Base-by-base conservation (phyloP, 2,888 invertebrate species). In the Liodrosophila aerea region DNA sequence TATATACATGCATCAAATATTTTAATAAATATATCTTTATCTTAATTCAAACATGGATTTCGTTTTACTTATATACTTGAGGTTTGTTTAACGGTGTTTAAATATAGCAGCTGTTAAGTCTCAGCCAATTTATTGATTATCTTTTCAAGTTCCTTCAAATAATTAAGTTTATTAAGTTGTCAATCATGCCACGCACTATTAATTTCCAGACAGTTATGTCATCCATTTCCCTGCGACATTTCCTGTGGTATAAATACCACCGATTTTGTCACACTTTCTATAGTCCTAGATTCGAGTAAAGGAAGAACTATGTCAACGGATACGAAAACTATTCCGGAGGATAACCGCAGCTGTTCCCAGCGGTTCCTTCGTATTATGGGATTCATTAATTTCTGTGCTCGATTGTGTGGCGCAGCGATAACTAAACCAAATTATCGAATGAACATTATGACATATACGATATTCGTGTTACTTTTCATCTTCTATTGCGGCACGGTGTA, bases 401-500 rank as follows among this genome's bases (percentile, higher is more conserved):
- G 8, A 1, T 0, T 72, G 0, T 52, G 51, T 41, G 76, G 77
- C 0, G 46, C 40, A 1, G 64, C 76, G 53, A 0, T 77, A 4
- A n/a, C 65, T 0, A n/a, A 30, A 0, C 33, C 51, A 0, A 7
- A 58, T 4, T 78, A 40, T 31, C 61, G 37, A 4, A 16, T 54
- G 4, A 61, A 31, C 11, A 4, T 7, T 1, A 1, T 43, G 0
- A 76, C 76, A 4, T 63, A 50, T 36, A 1, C 8, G 0, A n/a
- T 73, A 0, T 9, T 60, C 2, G 0, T 7, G 1, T 12, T 62
- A 2, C 9, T 52, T 0, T 13, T n/a, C 5, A 8, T 5, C 0
- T 76, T 58, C 18, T 64, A 51, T 16, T 7, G n/a, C 3, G 61
- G 64, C 5, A 64, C 78, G 2, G n/a, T 49, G 1, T 80, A 78